A percentile compares a stretch with the other conserved stretches of the same genome.
phyloP scores from a whole-genome alignment of 2,888 invertebrate species.

The Sinhomidia bicolor region DNA sequence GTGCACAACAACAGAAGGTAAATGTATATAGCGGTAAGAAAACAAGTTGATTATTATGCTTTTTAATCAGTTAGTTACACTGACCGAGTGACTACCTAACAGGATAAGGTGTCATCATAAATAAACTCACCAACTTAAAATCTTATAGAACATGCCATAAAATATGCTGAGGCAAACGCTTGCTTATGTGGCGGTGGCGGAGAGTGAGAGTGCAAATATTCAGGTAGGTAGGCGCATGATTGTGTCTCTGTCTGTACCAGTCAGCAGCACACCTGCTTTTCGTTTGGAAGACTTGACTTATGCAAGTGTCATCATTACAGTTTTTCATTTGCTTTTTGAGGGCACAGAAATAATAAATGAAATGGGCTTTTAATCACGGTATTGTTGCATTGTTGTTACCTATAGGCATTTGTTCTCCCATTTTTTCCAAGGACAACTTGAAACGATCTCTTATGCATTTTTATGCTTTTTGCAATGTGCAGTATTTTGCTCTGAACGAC shows the following conservation, averaged over 20 bases:
- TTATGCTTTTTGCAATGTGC: conserved; percentile 36
- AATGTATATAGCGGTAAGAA: no score
- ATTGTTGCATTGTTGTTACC: conserved; percentile 15
- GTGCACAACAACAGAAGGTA: background rate
- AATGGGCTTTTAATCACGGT: conserved; percentile 49
- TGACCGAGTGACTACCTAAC: conserved; percentile 30
- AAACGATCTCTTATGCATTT: conserved; percentile 37
- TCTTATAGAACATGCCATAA: background rate
- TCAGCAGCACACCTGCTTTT: conserved; percentile 6
- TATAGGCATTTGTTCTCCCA: conserved; percentile 6
- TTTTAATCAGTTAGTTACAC: conserved; percentile 4
- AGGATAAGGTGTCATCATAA: conserved; percentile 29
- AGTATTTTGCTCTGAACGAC: conserved; percentile 17
- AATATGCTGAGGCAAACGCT: background rate
- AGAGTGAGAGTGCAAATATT: background rate
- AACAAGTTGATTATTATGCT: background rate
- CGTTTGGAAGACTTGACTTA: conserved; percentile 25
- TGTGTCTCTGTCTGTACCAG: conserved; percentile 5
- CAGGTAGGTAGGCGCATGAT: background rate
- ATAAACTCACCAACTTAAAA: conserved; percentile 13
- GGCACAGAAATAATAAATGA: conserved; percentile 54
- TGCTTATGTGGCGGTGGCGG: background rate
- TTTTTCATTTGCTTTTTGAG: conserved; percentile 43
- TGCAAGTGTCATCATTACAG: conserved; percentile 48
- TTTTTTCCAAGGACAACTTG: conserved; percentile 39